These are phyloP conservation scores for Sebastolobus altivelis DNA, from an alignment of 2,797 vertebrate species.

Conservation along the genomic window DNA sequence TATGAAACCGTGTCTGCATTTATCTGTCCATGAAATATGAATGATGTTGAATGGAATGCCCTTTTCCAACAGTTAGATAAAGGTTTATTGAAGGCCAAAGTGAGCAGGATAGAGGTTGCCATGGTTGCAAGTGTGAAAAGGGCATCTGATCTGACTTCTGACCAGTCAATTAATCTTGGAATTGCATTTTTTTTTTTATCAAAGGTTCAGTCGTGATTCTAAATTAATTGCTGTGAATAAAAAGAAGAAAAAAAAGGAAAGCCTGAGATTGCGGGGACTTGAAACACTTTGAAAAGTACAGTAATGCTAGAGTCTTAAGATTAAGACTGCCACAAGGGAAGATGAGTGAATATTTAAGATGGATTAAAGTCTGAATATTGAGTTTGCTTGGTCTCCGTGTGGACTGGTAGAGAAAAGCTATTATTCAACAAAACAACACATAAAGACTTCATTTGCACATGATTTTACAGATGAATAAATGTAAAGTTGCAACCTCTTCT, in stretches of 20 bases:
- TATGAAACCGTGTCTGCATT: constrained; percentile 56
- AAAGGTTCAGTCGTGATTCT: constrained; percentile 61
- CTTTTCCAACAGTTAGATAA: constrained; percentile 79
- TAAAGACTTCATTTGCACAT: constrained; percentile 20
- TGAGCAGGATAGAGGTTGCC: constrained; percentile 72
- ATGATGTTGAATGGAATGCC: constrained; percentile 77
- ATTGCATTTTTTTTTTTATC: constrained; percentile 66
- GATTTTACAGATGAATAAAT: constrained; percentile 35
- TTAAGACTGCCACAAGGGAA: constrained; percentile 56
- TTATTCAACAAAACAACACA: constrained; percentile 48
- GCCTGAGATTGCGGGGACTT: constrained; percentile 40
- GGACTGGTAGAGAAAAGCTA: constrained; percentile 18
- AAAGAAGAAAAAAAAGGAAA: constrained; percentile 17
- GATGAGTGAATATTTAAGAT: constrained; percentile 67
- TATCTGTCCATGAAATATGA: constrained; percentile 78
- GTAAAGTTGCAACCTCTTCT: not conserved
- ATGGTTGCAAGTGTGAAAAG: constrained; percentile 83
- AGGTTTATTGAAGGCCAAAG: constrained; percentile 78
- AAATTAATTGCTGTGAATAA: constrained; percentile 65
- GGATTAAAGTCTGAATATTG: constrained; percentile 67
- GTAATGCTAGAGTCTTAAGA: constrained; percentile 55
- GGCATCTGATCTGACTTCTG: constrained; percentile 82
- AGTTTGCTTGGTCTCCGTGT: constrained; percentile 49
- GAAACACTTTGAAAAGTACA: constrained; percentile 52
- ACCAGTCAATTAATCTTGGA: constrained; percentile 83